Evolutionary conservation across 2,113 vertebrate species (phyloP), one percentile per base, ranked within the genome.

Genomic region (Delphinapterus leucas): DNA sequence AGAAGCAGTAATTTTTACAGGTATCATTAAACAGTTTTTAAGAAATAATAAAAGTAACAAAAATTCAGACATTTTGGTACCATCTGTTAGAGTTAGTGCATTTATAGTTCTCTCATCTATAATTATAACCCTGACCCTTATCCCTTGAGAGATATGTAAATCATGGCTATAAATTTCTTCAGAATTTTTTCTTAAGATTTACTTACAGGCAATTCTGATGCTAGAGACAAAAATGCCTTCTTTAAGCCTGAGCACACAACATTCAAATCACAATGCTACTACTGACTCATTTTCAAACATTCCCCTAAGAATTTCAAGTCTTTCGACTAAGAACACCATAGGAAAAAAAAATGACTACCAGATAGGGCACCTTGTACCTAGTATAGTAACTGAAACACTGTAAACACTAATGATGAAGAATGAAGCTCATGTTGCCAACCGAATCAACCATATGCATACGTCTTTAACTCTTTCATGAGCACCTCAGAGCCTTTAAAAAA

Each of bases 191-290:
- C 31, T 18, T 38, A 88, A 85, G 36, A 81, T 68, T 41, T 88
- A 81, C 18, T 77, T 84, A 20, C 12, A 41, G 49, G 49, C n/a
- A 92, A 83, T 73, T 92, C n/a, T 74, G 36, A 74, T 85, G n/a
- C 21, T 38, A 74, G 47, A 94, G n/a, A 73, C 38, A 80, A 90
- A 87, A 90, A 77, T 65, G 21, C 26, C 77, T 91, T 76, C 67
- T n/a, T 90, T 82, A 83, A 88, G 65, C 65, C 47, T 80, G 18
- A 20, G 71, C 55, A 88, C 3, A 88, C 17, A 73, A 79, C 41
- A 82, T n/a, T 81, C n/a, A 90, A 93, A 93, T 85, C 80, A 81
- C 47, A 96, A 31, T 89, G 71, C 47, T 94, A 79, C 20, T 67
- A 92, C 11, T 47, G 79, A n/a, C 20, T 84, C 58, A 80, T 92